phyloP scores from a whole-genome alignment of 2,888 invertebrate species.

The Ectemnius lituratus region DNA sequence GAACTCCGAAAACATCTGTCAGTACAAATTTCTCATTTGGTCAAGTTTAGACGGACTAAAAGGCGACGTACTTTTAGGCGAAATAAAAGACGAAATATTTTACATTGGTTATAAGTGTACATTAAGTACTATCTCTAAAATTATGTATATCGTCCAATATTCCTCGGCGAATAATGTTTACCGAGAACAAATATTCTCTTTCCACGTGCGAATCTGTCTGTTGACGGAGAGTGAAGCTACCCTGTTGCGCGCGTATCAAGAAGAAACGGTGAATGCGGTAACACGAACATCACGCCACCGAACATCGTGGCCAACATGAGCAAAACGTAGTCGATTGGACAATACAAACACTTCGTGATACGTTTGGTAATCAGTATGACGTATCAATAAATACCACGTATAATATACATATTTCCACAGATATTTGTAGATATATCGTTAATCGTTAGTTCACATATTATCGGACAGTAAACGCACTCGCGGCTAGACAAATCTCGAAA shows the following conservation, averaged over 20 bases:
- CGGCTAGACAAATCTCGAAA: constrained; percentile 35
- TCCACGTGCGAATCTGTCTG: background rate
- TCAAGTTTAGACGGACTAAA: no score
- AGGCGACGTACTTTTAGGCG: no score
- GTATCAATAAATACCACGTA: constrained; percentile 48
- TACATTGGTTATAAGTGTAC: no score
- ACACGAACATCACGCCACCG: constrained; percentile 37
- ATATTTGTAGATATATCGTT: constrained; percentile 41
- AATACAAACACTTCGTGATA: constrained; percentile 69
- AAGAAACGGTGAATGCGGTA: constrained; percentile 55
- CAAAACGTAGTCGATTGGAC: constrained; percentile 71
- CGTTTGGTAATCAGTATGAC: constrained; percentile 51
- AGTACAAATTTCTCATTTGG: no score
- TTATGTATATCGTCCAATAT: no score
- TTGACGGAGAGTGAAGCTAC: background rate
- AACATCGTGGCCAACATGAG: constrained; percentile 61
- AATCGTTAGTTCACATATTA: constrained; percentile 41
- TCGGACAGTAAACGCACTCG: constrained; percentile 39
- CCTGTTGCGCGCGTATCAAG: constrained; percentile 2
- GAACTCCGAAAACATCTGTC: no score
- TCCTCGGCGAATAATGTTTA: background rate
- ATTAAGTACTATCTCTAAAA: no score
- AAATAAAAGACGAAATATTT: no score
- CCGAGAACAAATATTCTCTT: background rate
- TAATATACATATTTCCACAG: constrained; percentile 30